A percentile compares a stretch with the other conserved stretches of the same genome.
phyloP scores from a whole-genome alignment of 2,888 invertebrate genomes.

The Nomada ferruginata region DNA sequence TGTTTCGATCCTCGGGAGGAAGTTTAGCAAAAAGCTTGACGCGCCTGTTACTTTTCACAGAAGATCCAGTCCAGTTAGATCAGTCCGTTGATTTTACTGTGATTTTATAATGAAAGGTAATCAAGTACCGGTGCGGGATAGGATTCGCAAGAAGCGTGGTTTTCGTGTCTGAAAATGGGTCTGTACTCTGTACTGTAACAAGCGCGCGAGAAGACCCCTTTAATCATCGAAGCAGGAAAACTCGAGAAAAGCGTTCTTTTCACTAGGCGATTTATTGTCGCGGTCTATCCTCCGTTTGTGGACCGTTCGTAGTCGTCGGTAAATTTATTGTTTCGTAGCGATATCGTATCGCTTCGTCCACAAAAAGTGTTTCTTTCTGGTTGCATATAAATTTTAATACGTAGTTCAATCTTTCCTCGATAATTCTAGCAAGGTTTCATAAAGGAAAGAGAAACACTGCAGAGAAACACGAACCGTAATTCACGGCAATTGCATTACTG shows the following conservation, averaged over 20 bases:
- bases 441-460: no score
- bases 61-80: constrained; percentile 44
- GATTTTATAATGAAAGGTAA: constrained; percentile 65
- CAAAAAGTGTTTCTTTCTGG: background rate
- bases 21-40: background rate
- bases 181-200: constrained; percentile 24
- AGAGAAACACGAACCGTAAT: background rate
- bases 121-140: constrained; percentile 64
- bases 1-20: constrained; percentile 10
- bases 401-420: background rate
- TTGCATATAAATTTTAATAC: background rate
- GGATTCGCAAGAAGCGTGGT: constrained; percentile 54
- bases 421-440: background rate
- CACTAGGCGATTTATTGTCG: constrained; percentile 28
- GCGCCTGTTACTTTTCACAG: constrained; percentile 20
- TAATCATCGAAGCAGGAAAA: constrained; percentile 59
- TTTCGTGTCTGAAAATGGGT: constrained; percentile 60
- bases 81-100: constrained; percentile 36
- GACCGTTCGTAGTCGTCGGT: background rate
- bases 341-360: constrained; percentile 22
- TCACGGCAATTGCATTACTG: constrained; percentile 4
- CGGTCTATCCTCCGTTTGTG: constrained; percentile 8
- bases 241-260: constrained; percentile 38
- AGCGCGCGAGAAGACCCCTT: constrained; percentile 47
- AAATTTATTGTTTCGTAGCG: background rate